These are phyloP conservation scores for Aphyosemion australe DNA, from an alignment of 2,113 vertebrate species.

Conservation along the genomic window DNA sequence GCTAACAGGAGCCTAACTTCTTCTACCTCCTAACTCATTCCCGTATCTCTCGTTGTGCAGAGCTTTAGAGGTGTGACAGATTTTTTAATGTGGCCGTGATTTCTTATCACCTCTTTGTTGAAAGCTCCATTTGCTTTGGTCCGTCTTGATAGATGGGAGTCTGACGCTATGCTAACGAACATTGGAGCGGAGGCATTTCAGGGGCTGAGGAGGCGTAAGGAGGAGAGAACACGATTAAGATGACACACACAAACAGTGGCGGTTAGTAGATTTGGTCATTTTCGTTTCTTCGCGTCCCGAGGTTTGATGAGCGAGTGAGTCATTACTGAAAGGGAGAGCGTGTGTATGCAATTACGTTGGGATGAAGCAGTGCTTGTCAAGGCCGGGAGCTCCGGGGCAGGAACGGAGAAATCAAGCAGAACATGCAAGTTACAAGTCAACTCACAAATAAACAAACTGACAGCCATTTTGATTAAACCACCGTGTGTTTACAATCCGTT, in stretches of 20 bases:
- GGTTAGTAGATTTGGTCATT: slow-evolving; percentile 61
- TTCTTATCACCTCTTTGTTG: slow-evolving; percentile 70
- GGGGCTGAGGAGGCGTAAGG: slow-evolving; percentile 1
- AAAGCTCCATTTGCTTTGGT: slow-evolving; percentile 68
- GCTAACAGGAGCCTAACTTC: no score
- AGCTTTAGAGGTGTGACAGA: slow-evolving; percentile 62
- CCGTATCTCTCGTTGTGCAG: slow-evolving; percentile 10
- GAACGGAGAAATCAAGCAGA: slow-evolving; percentile 60
- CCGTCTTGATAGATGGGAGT: slow-evolving; percentile 59
- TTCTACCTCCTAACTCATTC: neutral
- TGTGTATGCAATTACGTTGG: slow-evolving; percentile 49
- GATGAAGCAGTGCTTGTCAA: slow-evolving; percentile 59
- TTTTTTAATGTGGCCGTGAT: slow-evolving; percentile 62
- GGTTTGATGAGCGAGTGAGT: slow-evolving; percentile 64
- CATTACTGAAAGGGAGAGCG: slow-evolving; percentile 43
- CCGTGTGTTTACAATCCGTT: slow-evolving; percentile 58
- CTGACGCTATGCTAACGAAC: slow-evolving; percentile 57
- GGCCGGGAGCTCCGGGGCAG: slow-evolving; percentile 12
- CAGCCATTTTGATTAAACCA: slow-evolving; percentile 53
- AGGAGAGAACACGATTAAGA: slow-evolving; percentile 11
- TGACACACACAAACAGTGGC: slow-evolving; percentile 39
- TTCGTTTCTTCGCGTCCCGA: slow-evolving; percentile 57
- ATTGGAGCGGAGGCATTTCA: slow-evolving; percentile 25
- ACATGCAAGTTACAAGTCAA: slow-evolving; percentile 59
- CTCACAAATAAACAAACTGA: slow-evolving; percentile 51